These are phyloP conservation scores for Epinephelus moara DNA, from an alignment of 2,113 vertebrate species.

Conservation along the genomic window DNA sequence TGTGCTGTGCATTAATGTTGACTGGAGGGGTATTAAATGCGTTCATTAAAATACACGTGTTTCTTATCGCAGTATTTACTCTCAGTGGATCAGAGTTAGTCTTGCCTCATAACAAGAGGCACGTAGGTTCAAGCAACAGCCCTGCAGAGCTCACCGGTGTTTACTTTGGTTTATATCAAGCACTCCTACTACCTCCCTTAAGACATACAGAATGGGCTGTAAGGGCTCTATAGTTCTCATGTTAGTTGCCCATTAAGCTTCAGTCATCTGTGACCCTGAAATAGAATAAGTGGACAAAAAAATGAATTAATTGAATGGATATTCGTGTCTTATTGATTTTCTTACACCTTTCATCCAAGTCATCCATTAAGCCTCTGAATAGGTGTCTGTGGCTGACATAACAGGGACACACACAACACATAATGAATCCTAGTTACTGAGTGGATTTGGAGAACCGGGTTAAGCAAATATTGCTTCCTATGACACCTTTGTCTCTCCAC, in stretches of 20 bases:
- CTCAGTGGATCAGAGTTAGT: background rate
- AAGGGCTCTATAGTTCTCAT: conserved; percentile 20
- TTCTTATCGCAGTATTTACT: background rate
- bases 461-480: background rate
- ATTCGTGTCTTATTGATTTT: conserved; percentile 37
- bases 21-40: background rate
- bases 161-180: conserved; percentile 15
- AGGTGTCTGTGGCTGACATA: background rate
- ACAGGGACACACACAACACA: background rate
- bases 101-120: background rate
- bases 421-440: background rate
- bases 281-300: background rate
- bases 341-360: conserved; percentile 12
- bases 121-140: background rate
- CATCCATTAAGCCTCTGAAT: background rate
- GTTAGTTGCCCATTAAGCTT: background rate
- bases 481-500: background rate
- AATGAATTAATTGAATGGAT: conserved; percentile 7
- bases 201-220: conserved; percentile 15
- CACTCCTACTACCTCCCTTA: conserved; percentile 2
- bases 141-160: background rate
- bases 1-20: background rate
- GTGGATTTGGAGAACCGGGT: conserved; percentile 8
- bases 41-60: background rate
- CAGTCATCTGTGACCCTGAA: conserved; percentile 20